These are phyloP conservation scores for Spinus olivaceus DNA, from an alignment of 2,797 vertebrate species.

Conservation along the genomic window DNA sequence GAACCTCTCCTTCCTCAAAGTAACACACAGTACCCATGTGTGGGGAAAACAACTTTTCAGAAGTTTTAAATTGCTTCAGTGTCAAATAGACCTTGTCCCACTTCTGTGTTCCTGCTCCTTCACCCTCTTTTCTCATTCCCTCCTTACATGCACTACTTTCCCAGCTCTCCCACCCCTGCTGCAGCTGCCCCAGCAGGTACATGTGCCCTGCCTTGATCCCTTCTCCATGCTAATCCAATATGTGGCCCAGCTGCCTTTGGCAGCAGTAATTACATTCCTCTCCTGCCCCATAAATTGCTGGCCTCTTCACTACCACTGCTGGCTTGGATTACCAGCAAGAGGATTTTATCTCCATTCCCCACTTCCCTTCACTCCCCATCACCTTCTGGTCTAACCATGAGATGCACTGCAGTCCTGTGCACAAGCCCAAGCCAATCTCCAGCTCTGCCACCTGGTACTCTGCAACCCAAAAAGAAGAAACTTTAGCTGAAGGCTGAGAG, in stretches of 20 bases:
- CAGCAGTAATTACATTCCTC: background rate
- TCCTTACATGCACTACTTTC: background rate
- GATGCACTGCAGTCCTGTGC: fast-evolving
- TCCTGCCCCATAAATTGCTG: background rate
- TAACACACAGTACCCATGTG: fast-evolving
- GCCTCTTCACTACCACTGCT: background rate
- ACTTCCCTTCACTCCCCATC: background rate
- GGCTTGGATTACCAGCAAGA: background rate
- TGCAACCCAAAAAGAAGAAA: background rate
- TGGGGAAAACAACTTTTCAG: background rate
- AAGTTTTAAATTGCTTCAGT: background rate
- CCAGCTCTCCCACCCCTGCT: background rate
- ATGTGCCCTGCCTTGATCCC: background rate
- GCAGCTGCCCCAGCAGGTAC: background rate
- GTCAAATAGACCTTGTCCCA: background rate
- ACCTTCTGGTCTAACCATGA: background rate
- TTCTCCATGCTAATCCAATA: background rate
- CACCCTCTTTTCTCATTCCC: background rate
- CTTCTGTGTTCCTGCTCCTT: background rate
- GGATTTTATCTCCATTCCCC: background rate
- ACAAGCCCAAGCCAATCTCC: background rate
- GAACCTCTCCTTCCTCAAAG: background rate
- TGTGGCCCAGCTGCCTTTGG: background rate
- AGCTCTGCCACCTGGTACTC: background rate
- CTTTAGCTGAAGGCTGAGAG: background rate